A percentile compares a stretch with the other conserved stretches of the same genome.
Conservation (phyloP, 2,113 vertebrate species). For the Mohoua ochrocephala region DNA sequence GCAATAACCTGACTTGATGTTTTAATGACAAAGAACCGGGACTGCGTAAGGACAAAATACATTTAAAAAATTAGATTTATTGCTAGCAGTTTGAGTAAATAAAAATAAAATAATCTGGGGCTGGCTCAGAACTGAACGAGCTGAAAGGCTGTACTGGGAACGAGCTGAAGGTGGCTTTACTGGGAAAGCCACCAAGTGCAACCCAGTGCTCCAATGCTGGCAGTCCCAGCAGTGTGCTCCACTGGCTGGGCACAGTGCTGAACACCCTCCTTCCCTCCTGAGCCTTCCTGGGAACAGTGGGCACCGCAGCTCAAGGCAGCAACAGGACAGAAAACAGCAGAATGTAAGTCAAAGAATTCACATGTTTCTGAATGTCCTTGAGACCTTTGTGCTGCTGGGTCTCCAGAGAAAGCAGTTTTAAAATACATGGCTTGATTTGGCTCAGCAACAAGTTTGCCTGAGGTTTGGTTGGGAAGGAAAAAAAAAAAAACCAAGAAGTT, state of each 20-base stretch:
- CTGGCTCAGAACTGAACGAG: not conserved
- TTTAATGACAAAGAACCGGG: not conserved
- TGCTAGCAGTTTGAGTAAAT: not conserved
- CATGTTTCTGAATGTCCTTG: not conserved
- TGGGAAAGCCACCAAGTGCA: not conserved
- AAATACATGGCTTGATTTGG: not conserved
- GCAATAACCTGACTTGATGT: not conserved
- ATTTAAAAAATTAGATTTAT: not conserved
- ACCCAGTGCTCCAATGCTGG: not conserved
- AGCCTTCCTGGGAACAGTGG: not conserved
- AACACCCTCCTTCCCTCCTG: not conserved
- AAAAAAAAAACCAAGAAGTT: not conserved
- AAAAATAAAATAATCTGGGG: not conserved
- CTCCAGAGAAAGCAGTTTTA: not conserved
- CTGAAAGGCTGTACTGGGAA: not conserved
- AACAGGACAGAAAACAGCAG: not conserved
- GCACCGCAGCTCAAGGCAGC: not conserved
- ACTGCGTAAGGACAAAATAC: not conserved
- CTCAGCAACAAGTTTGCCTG: not conserved
- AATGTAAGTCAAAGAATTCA: not conserved
- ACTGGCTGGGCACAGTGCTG: fast-evolving
- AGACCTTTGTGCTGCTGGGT: not conserved
- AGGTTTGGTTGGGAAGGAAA: not conserved
- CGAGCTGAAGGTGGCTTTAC: not conserved
- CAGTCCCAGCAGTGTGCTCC: not conserved